A percentile compares a stretch with the other conserved stretches of the same genome.
Evolutionary conservation across 2,113 vertebrate species (phyloP).

Genomic region (Sinosuthora webbiana): DNA sequence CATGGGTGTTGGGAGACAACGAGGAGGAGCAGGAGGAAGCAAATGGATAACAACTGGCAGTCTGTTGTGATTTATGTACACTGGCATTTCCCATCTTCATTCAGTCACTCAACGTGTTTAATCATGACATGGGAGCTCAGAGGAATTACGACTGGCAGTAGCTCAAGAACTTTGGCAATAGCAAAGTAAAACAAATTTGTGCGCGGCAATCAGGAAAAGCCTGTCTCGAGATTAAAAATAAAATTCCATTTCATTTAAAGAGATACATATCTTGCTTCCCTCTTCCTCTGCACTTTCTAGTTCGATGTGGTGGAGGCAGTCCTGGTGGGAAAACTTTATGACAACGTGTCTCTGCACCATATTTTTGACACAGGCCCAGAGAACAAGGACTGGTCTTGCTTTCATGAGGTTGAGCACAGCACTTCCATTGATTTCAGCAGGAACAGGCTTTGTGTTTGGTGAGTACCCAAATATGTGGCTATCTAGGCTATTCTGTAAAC

Average conservation of each 20-base stretch:
- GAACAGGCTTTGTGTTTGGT: not conserved
- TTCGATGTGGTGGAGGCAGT: not conserved
- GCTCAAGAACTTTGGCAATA: conserved; percentile 28
- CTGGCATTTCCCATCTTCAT: conserved; percentile 32
- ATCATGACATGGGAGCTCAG: not conserved
- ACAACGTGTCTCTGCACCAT: not conserved
- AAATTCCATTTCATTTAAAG: not conserved
- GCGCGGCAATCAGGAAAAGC: not conserved
- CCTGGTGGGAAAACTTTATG: not conserved
- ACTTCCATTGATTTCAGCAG: not conserved
- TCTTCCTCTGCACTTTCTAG: not conserved
- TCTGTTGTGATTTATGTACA: not conserved
- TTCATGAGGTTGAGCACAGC: not conserved
- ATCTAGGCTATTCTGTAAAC: not conserved
- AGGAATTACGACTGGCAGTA: not conserved
- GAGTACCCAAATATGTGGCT: not conserved
- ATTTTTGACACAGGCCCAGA: not conserved
- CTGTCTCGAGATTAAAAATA: not conserved
- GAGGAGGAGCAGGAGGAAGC: conserved; percentile 13
- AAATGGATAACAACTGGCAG: conserved; percentile 24
- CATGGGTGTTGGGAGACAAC: not conserved
- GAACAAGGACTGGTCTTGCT: not conserved
- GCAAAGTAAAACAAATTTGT: not conserved
- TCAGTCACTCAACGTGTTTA: not conserved
- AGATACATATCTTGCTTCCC: not conserved